These are phyloP conservation scores for Seira musarum DNA, from an alignment of 2,888 invertebrate genomes.

Conservation along the genomic window DNA sequence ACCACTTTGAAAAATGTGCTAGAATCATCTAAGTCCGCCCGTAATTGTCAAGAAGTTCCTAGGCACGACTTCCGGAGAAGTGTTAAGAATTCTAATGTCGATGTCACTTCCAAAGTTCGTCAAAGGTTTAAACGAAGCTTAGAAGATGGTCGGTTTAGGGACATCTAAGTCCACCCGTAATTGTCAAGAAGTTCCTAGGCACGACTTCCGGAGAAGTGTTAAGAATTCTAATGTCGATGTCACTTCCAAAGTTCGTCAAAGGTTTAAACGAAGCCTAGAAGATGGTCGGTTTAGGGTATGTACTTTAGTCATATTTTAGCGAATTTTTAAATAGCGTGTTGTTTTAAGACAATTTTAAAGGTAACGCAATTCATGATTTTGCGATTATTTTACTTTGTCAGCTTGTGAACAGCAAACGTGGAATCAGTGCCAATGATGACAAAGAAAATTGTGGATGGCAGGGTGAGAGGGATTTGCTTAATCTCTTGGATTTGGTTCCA, in stretches of 20 bases:
- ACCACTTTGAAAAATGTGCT: constrained; percentile 23
- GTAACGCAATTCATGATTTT: not conserved
- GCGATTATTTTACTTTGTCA: not conserved
- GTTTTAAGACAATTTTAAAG: not conserved
- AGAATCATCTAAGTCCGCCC: too few species aligned
- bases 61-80: constrained; percentile 8
- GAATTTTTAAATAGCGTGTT: not conserved
- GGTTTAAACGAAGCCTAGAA: constrained; percentile 17
- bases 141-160: constrained; percentile 50
- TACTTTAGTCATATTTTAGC: not conserved
- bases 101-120: constrained; percentile 28
- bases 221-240: not conserved
- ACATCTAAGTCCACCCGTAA: too few species aligned
- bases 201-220: constrained; percentile 18
- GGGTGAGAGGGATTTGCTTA: constrained; percentile 33
- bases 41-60: too few species aligned
- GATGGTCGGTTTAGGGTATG: constrained; percentile 53
- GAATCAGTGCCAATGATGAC: constrained; percentile 1
- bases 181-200: too few species aligned
- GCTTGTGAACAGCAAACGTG: constrained; percentile 39
- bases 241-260: constrained; percentile 37
- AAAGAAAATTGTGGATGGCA: not conserved
- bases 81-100: constrained; percentile 10
- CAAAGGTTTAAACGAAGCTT: constrained; percentile 26
- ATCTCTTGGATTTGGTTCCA: constrained; percentile 57